Percentiles rank a stretch among this genome's conserved stretches.
Evolutionary conservation across 2,797 vertebrate genomes (phyloP).

Genomic region (Novumbra hubbsi): DNA sequence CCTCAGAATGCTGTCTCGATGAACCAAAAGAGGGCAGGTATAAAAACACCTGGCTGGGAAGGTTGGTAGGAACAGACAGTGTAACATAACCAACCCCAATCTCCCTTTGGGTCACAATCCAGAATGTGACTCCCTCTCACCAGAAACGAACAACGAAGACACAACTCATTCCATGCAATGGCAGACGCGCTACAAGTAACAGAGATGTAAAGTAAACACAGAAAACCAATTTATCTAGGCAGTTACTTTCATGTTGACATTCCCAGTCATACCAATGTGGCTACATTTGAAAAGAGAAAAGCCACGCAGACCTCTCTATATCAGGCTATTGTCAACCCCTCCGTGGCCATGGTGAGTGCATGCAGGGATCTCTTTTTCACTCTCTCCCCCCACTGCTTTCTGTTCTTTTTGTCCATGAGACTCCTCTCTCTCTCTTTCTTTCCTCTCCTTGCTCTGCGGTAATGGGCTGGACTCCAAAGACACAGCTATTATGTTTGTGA

Average conservation of each 20-base stretch:
- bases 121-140: too few species aligned
- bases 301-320: neutral
- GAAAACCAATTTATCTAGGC: conserved; percentile 6
- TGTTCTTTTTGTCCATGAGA: neutral
- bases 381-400: neutral
- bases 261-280: neutral
- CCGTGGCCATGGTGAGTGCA: neutral
- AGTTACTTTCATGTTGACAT: neutral
- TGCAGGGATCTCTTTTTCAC: neutral
- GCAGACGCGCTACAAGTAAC: neutral
- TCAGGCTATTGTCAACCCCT: neutral
- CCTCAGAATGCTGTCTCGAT: conserved; percentile 52
- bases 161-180: neutral
- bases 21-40: conserved; percentile 35
- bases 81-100: conserved; percentile 56
- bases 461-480: conserved; percentile 13
- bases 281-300: neutral
- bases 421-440: neutral
- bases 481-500: conserved; percentile 15
- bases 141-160: neutral
- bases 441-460: conserved; percentile 3
- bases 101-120: conserved; percentile 28
- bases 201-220: neutral
- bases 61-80: conserved; percentile 67
- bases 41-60: conserved; percentile 32